phyloP scores from a whole-genome alignment of 2,113 vertebrate genomes.

The Thryonomys swinderianus region DNA sequence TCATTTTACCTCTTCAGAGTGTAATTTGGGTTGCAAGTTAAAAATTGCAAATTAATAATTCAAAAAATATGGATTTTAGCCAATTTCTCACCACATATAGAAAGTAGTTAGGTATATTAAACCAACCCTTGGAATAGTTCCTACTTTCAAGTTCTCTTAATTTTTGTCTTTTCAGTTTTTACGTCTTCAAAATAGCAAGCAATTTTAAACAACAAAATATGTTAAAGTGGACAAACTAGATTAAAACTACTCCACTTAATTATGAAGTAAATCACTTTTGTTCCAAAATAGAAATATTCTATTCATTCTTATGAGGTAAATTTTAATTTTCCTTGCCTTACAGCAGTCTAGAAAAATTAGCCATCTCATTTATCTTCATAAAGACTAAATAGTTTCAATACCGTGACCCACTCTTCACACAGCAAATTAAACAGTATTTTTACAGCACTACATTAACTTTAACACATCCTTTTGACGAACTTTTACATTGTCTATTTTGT shows the following conservation, averaged over 20 bases:
- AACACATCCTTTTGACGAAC: background rate
- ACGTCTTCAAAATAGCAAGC: conserved; percentile 48
- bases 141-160: background rate
- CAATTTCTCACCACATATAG: background rate
- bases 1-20: conserved; percentile 7
- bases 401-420: background rate
- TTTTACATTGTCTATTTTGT: background rate
- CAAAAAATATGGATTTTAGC: background rate
- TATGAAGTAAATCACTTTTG: conserved; percentile 51
- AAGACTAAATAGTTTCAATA: conserved; percentile 46
- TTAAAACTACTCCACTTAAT: conserved; percentile 49
- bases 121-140: background rate
- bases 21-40: background rate
- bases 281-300: conserved; percentile 18
- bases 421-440: conserved; percentile 47
- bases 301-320: background rate
- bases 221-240: conserved; percentile 39
- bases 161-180: conserved; percentile 26
- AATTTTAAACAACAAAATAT: conserved; percentile 36
- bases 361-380: conserved; percentile 62
- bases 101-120: conserved; percentile 10
- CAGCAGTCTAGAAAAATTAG: conserved; percentile 30
- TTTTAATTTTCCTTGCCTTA: conserved; percentile 29
- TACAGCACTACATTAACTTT: conserved; percentile 32
- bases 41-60: too few relatives aligned